Evolutionary conservation across 2,797 vertebrate species (phyloP).

Genomic region (Syndactyla subalaris): DNA sequence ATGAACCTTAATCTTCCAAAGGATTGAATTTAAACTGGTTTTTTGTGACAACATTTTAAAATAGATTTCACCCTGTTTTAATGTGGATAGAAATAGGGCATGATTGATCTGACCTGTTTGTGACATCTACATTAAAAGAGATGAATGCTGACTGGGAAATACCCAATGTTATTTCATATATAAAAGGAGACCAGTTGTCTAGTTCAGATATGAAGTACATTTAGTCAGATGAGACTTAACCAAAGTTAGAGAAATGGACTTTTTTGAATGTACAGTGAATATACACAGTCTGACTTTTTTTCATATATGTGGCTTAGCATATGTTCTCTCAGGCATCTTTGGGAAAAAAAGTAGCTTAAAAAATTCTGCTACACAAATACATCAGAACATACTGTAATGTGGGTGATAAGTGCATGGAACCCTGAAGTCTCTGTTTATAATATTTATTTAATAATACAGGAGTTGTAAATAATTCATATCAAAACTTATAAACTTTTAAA

Average conservation of each 20-base stretch:
- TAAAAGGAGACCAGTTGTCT: neutral
- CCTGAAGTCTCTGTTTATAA: neutral
- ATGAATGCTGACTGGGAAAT: neutral
- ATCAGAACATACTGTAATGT: neutral
- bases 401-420: neutral
- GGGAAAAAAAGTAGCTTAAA: neutral
- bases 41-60: neutral
- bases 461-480: neutral
- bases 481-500: neutral
- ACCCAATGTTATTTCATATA: neutral
- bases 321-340: neutral
- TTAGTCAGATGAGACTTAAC: neutral
- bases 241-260: neutral
- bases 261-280: neutral
- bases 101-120: neutral
- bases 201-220: neutral
- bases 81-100: neutral
- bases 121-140: neutral
- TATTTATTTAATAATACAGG: neutral
- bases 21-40: neutral
- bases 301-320: neutral
- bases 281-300: neutral
- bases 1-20: neutral
- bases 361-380: neutral
- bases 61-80: neutral